phyloP scores from a whole-genome alignment of 2,113 vertebrate species.

The Eleginops maclovinus region DNA sequence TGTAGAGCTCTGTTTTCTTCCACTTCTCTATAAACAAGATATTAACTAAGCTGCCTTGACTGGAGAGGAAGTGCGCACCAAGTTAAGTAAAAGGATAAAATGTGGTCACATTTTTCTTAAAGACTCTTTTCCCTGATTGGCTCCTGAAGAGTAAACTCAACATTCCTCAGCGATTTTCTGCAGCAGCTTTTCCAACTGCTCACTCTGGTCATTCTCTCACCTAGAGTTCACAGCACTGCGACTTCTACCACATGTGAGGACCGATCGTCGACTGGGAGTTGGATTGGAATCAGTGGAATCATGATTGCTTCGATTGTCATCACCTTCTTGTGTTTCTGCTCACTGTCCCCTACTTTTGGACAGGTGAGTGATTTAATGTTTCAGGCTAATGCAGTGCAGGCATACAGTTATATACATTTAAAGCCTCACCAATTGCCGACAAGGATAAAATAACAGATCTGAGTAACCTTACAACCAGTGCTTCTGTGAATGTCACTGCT shows the following conservation, averaged over 20 bases:
- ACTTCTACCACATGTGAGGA: slow-evolving; percentile 19
- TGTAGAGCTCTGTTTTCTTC: neutral
- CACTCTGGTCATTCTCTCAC: slow-evolving; percentile 57
- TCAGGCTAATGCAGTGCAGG: neutral
- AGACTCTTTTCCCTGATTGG: slow-evolving; percentile 74
- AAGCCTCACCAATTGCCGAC: neutral
- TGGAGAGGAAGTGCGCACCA: slow-evolving; percentile 58
- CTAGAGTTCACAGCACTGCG: slow-evolving; percentile 40
- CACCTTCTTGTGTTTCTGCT: slow-evolving; percentile 69
- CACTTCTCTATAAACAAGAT: slow-evolving; percentile 40
- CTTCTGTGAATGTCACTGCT: slow-evolving; percentile 14
- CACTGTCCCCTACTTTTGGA: slow-evolving; percentile 58
- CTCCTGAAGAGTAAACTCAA: slow-evolving; percentile 64
- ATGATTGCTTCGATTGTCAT: slow-evolving; percentile 72
- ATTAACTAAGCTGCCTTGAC: slow-evolving; percentile 60
- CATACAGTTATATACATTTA: neutral
- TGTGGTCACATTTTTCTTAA: slow-evolving; percentile 64
- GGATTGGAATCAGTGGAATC: slow-evolving; percentile 47
- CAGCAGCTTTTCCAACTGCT: slow-evolving; percentile 57
- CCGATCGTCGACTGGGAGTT: neutral
- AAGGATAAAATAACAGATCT: too few species aligned
- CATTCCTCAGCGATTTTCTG: slow-evolving; percentile 64
- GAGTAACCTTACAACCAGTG: neutral
- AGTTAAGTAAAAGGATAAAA: slow-evolving; percentile 65
- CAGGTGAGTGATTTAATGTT: slow-evolving; percentile 76